Evolutionary conservation across 2,797 vertebrate genomes (phyloP), one percentile per base, ranked within the genome.

Genomic region (Anguilla anguilla): DNA sequence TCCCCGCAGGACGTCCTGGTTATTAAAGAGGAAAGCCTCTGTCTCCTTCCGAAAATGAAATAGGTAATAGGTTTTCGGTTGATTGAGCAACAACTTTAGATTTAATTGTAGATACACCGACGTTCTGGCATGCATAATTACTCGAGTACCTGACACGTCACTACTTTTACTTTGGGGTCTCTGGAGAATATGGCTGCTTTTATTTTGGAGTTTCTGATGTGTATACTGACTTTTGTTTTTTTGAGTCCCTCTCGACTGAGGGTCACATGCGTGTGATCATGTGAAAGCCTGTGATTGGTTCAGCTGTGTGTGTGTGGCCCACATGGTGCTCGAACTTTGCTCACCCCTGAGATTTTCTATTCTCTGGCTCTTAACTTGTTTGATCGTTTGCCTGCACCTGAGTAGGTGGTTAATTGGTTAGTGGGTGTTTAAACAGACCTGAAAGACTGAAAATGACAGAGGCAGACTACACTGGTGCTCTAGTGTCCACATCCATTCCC

Each of bases 401-500:
- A 79, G 84, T 74, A 51, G 28, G 72, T 28, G 15, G 3, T 11
- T 51, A 31, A 69, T 85, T 67, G 39, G 43, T 61, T 85, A 85
- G 83, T 51, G 55, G 84, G n/a, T 77, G 67, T 72, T 53, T 85
- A 61, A 88, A 88, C 84, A 67, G 46, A 59, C 55, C 15, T 74
- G n/a, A 43, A 81, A 39, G 13, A 46, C 43, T 74, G 61, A 57
- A 25, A 49, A 49, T 22, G 15, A 19, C 46, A 77, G 72, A 74
- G 84, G 31, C 55, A 19, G 13, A 43, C 67, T 72, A 15, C 82
- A 85, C 28, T n/a, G 57, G 39, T 57, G 25, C 77, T 17, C 15
- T 22, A 31, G 22, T n/a, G 35, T 25, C 35, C 82, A 17, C 10
- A 51, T 6, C 31, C 74, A 35, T 28, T 6, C 74, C 28, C 74